Conservation (phyloP, 2,113 vertebrate species). For the Acanthochromis polyacanthus region DNA sequence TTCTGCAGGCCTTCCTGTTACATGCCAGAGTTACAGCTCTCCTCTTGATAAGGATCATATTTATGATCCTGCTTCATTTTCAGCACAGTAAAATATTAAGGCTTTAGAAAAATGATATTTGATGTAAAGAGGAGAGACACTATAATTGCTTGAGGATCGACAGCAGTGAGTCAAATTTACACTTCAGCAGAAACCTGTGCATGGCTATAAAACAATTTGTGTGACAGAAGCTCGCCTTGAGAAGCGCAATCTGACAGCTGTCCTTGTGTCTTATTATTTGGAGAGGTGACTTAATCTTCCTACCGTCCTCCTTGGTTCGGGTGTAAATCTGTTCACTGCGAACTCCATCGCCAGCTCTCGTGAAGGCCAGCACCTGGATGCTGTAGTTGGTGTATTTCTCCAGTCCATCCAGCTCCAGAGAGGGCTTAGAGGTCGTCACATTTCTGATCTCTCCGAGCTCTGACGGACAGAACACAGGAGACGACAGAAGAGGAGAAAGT, state of each 20-base stretch:
- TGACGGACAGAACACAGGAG: conserved; percentile 60
- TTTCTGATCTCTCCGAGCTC: conserved; percentile 98
- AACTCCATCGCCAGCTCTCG: conserved; percentile 94
- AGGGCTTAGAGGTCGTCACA: conserved; percentile 93
- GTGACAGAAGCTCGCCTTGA: background rate
- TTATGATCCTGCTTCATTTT: conserved; percentile 27
- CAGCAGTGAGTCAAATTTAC: background rate
- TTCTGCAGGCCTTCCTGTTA: conserved; percentile 1
- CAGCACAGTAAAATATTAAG: conserved; percentile 12
- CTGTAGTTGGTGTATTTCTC: conserved; percentile 99
- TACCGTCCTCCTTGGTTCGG: conserved; percentile 98
- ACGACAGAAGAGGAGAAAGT: background rate
- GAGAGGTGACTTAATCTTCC: conserved; percentile 24
- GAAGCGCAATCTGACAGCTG: background rate
- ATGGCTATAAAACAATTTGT: background rate
- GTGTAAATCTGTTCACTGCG: conserved; percentile 97
- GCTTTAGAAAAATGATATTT: conserved; percentile 13
- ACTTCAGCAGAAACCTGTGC: background rate
- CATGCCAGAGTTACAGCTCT: background rate
- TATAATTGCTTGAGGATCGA: background rate
- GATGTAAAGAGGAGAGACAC: conserved; percentile 2
- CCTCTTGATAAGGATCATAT: conserved; percentile 23
- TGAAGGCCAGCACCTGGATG: conserved; percentile 97
- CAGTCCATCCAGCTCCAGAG: conserved; percentile 93
- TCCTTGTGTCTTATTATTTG: background rate